Evolutionary conservation across 2,113 vertebrate species (phyloP).

Genomic region (Sinocyclocheilus grahami): DNA sequence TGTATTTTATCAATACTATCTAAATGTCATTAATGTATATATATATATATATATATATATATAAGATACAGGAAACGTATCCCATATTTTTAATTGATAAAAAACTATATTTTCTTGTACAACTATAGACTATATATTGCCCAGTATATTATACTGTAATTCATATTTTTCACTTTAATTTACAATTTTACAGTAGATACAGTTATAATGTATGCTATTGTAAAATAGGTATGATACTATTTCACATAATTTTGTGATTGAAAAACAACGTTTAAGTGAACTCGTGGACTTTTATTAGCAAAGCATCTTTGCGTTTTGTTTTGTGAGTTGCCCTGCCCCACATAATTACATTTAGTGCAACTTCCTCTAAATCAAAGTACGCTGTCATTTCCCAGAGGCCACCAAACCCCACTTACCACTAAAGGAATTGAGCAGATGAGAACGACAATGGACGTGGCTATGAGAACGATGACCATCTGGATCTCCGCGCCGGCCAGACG

Average conservation of each 20-base stretch:
- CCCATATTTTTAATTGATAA: not conserved
- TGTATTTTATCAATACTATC: not conserved
- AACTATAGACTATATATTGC: not conserved
- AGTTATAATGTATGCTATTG: not conserved
- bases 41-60: not conserved
- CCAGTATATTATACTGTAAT: not conserved
- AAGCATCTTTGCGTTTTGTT: not conserved
- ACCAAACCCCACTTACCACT: slow-evolving; percentile 82
- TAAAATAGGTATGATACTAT: not conserved
- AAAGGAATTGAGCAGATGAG: slow-evolving; percentile 97
- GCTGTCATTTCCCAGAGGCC: not conserved
- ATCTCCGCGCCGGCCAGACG: slow-evolving; percentile 91
- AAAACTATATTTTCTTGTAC: not conserved
- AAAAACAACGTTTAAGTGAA: too few species aligned
- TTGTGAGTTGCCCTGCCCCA: not conserved
- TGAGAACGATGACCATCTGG: slow-evolving; percentile 96
- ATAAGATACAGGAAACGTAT: not conserved
- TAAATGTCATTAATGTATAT: not conserved
- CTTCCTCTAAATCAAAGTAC: not conserved
- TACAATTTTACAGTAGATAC: not conserved
- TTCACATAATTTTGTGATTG: not conserved
- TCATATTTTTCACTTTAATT: not conserved
- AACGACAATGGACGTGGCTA: slow-evolving; percentile 89
- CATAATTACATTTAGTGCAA: not conserved
- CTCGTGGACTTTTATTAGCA: too few species aligned